Percentiles rank a stretch among this genome's conserved stretches.
Conservation (phyloP, 2,797 vertebrate genomes). For the Anisognathus igniventris region DNA sequence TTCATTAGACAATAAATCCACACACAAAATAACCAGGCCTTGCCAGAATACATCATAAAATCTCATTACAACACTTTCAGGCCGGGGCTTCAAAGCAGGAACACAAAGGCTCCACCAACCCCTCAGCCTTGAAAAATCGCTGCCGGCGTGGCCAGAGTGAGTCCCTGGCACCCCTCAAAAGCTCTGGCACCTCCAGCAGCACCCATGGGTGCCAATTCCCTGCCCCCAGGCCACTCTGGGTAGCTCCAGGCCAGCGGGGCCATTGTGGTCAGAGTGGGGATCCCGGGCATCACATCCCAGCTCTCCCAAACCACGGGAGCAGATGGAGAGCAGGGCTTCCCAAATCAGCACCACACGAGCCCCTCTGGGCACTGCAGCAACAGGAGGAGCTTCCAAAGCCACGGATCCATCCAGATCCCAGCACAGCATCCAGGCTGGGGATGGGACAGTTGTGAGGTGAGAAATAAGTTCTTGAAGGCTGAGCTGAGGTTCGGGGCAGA, state of each 20-base stretch:
- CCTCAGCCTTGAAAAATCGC: background rate
- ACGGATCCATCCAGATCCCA: background rate
- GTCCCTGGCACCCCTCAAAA: background rate
- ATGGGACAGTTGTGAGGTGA: accelerated
- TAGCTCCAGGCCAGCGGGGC: accelerated
- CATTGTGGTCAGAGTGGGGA: background rate
- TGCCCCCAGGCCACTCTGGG: accelerated
- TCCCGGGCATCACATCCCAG: background rate
- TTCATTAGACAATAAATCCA: conserved; percentile 68
- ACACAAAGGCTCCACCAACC: conserved; percentile 33
- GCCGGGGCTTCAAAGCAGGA: conserved; percentile 46
- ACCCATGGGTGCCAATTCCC: background rate
- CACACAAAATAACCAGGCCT: conserved; percentile 58
- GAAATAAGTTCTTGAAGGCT: background rate
- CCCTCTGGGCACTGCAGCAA: background rate
- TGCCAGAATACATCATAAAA: conserved; percentile 64
- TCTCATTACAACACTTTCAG: conserved; percentile 68
- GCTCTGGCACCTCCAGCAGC: background rate
- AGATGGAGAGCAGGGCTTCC: background rate
- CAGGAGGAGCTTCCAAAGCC: background rate
- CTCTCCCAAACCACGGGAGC: background rate
- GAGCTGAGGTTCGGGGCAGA: background rate
- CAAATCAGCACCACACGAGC: background rate
- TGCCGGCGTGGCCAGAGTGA: accelerated
- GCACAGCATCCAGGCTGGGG: background rate